These are phyloP conservation scores for Chloropsis hardwickii DNA, from an alignment of 2,113 vertebrate species.

Conservation along the genomic window DNA sequence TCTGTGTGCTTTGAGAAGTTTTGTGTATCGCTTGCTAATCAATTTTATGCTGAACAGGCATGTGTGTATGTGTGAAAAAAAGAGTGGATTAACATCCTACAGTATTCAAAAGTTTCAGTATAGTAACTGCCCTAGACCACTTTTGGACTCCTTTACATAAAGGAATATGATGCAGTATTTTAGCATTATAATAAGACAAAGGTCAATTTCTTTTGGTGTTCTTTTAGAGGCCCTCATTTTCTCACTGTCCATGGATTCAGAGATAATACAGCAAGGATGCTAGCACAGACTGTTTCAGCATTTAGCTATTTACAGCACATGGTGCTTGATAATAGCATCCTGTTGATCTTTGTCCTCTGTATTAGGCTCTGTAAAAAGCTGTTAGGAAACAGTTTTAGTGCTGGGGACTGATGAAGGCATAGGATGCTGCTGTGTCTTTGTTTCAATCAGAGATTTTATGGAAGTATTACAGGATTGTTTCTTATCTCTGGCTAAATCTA, in stretches of 20 bases:
- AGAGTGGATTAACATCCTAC: not conserved
- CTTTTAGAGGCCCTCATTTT: not conserved
- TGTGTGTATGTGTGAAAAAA: not conserved
- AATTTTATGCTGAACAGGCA: not conserved
- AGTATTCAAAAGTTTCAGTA: slow-evolving; percentile 1
- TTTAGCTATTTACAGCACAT: not conserved
- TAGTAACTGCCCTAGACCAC: not conserved
- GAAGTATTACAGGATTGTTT: not conserved
- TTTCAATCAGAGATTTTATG: not conserved
- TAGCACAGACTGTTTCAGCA: not conserved
- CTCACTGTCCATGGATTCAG: not conserved
- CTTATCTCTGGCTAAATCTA: not conserved
- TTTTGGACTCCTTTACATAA: slow-evolving; percentile 13
- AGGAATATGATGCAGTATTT: not conserved
- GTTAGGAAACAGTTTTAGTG: not conserved
- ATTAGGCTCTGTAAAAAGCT: not conserved
- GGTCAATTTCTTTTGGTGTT: not conserved
- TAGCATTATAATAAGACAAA: not conserved
- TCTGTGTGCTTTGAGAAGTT: not conserved
- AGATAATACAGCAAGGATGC: not conserved
- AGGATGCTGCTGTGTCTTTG: not conserved
- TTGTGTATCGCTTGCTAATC: not conserved
- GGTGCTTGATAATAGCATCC: not conserved
- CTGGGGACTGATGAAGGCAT: not conserved
- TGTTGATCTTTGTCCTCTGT: slow-evolving; percentile 1